phyloP scores from a whole-genome alignment of 2,797 vertebrate species.

The Botia kubotai region DNA sequence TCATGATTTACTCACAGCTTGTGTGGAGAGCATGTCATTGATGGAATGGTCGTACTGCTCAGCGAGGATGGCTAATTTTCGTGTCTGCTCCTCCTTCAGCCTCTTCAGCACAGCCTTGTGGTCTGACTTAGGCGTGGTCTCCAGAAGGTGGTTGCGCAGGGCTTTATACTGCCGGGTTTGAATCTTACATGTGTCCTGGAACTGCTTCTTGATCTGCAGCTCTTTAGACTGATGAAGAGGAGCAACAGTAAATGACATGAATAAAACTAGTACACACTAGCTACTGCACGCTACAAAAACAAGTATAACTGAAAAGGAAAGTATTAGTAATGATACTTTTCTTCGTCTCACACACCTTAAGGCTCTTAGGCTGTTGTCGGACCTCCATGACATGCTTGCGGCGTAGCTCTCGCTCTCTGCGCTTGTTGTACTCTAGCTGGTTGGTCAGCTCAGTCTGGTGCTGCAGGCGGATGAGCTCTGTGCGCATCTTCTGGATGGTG shows the following conservation, averaged over 20 bases:
- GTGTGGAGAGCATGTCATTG: conserved; percentile 98
- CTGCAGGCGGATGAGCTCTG: conserved; percentile 93
- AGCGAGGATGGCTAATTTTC: conserved; percentile 97
- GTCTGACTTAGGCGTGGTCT: conserved; percentile 94
- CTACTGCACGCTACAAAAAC: background rate
- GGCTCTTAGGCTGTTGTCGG: conserved; percentile 97
- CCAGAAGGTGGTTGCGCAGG: conserved; percentile 94
- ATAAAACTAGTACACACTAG: background rate
- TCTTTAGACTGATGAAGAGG: conserved; percentile 87
- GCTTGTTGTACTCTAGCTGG: conserved; percentile 99
- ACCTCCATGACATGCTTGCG: conserved; percentile 99
- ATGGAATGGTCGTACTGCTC: conserved; percentile 99
- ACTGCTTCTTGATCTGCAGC: conserved; percentile 98
- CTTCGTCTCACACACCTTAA: conserved; percentile 83
- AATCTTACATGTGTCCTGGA: conserved; percentile 98
- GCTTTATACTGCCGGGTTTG: conserved; percentile 99
- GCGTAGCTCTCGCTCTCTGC: conserved; percentile 92
- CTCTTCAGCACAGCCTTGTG: conserved; percentile 98
- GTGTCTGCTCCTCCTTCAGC: conserved; percentile 97
- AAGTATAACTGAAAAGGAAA: too few relatives aligned
- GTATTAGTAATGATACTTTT: too few relatives aligned
- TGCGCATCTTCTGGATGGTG: conserved; percentile 94
- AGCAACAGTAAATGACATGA: background rate
- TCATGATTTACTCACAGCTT: conserved; percentile 85
- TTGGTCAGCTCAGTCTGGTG: conserved; percentile 99